Conservation (phyloP, 1,140 invertebrate species). For the Diorhabda sublineata region DNA sequence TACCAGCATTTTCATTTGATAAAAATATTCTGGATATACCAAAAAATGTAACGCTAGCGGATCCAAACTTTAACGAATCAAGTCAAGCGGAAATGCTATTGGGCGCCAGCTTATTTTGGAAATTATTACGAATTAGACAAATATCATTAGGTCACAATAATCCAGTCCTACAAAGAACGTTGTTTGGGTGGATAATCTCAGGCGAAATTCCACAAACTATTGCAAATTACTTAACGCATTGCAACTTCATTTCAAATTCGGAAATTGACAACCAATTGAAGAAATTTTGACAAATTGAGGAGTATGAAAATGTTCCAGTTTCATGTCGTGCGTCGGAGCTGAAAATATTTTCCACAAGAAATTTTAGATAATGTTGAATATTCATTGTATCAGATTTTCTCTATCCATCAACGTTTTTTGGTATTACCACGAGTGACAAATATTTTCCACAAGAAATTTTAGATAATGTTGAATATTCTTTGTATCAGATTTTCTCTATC, state of each 20-base stretch:
- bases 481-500: too few species aligned
- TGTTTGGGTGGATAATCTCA: conserved; percentile 20
- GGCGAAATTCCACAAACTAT: neutral
- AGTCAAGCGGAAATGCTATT: conserved; percentile 23
- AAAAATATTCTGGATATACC: conserved; percentile 8
- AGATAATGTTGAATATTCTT: too few species aligned
- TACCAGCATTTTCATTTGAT: neutral
- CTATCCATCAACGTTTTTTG: too few species aligned
- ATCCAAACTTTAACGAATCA: conserved; percentile 19
- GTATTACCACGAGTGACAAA: too few species aligned
- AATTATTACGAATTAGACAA: conserved; percentile 9
- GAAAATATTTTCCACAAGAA: too few species aligned
- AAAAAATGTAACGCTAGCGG: conserved; percentile 23
- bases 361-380: too few species aligned
- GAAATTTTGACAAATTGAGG: conserved; percentile 19
- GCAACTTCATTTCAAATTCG: neutral
- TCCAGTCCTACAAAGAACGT: conserved; percentile 23
- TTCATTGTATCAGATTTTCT: too few species aligned
- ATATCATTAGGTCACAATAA: conserved; percentile 22
- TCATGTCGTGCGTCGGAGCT: too few species aligned
- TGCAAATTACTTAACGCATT: neutral
- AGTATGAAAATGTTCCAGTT: neutral
- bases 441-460: too few species aligned
- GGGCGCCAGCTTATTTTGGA: conserved; percentile 13
- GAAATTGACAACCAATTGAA: conserved; percentile 10